Conservation (phyloP, 2,888 invertebrate species). For the Dysmachus trigonus region DNA sequence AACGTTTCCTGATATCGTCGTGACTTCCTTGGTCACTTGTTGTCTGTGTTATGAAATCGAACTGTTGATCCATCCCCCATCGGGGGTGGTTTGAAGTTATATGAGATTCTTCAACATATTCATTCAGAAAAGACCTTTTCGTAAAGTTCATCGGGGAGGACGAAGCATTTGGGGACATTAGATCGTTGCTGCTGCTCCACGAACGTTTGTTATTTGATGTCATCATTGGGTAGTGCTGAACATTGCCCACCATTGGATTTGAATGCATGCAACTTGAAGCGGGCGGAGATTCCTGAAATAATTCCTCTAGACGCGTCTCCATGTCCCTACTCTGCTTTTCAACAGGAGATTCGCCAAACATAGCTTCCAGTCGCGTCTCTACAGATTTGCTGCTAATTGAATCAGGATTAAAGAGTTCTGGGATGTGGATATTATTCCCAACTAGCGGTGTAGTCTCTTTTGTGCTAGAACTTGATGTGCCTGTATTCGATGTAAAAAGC, state of each 20-base stretch:
- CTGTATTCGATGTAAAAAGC: slow-evolving; percentile 54
- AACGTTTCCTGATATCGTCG: slow-evolving; percentile 47
- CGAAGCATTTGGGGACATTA: slow-evolving; percentile 50
- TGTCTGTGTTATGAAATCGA: slow-evolving; percentile 38
- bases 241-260: not conserved
- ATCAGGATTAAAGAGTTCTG: slow-evolving; percentile 41
- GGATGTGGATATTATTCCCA: slow-evolving; percentile 43
- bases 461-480: slow-evolving; percentile 19
- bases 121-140: slow-evolving; percentile 49
- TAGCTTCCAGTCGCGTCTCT: slow-evolving; percentile 63
- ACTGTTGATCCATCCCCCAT: slow-evolving; percentile 43
- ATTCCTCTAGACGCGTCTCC: slow-evolving; percentile 62
- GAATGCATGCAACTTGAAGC: slow-evolving; percentile 1
- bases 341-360: slow-evolving; percentile 64
- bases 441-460: slow-evolving; percentile 51
- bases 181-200: slow-evolving; percentile 48
- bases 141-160: slow-evolving; percentile 49
- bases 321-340: slow-evolving; percentile 56
- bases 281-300: slow-evolving; percentile 58
- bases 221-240: slow-evolving; percentile 45
- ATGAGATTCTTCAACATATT: slow-evolving; percentile 48
- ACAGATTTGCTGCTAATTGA: slow-evolving; percentile 61
- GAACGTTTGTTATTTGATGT: slow-evolving; percentile 47
- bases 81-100: slow-evolving; percentile 46
- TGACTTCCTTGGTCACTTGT: slow-evolving; percentile 13